Percentiles rank a stretch among this genome's conserved stretches.
These are phyloP conservation scores for Teleopsis dalmanni DNA, from an alignment of 1,140 invertebrate species.

Conservation along the genomic window DNA sequence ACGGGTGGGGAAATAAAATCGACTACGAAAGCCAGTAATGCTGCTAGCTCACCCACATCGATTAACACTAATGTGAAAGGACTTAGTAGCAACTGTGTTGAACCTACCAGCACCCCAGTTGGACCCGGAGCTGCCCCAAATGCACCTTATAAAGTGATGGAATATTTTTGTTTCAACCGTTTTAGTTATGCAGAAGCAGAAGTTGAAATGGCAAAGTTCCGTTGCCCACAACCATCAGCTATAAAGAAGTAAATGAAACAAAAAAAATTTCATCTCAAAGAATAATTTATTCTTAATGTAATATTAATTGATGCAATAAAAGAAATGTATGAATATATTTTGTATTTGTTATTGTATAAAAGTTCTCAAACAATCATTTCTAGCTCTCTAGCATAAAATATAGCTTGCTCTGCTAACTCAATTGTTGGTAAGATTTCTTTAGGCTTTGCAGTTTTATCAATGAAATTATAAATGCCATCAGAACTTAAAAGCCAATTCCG, in stretches of 20 bases:
- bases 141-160: constrained; percentile 74
- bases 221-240: constrained; percentile 60
- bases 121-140: constrained; percentile 66
- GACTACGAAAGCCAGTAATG: neutral
- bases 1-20: constrained; percentile 6
- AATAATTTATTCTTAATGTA: neutral
- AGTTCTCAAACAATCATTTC: constrained; percentile 94
- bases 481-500: constrained; percentile 70
- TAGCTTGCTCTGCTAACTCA: constrained; percentile 84
- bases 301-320: neutral
- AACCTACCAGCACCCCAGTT: constrained; percentile 51
- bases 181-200: constrained; percentile 76
- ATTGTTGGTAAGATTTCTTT: constrained; percentile 80
- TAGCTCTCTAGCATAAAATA: constrained; percentile 95
- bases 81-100: constrained; percentile 54
- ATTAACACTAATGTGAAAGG: constrained; percentile 51
- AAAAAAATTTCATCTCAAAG: neutral
- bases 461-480: constrained; percentile 77
- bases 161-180: constrained; percentile 75
- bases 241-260: constrained; percentile 21
- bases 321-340: neutral
- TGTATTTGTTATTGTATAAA: constrained; percentile 13
- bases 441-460: constrained; percentile 58
- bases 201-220: constrained; percentile 70
- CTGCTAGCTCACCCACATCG: neutral